phyloP scores from a whole-genome alignment of 2,888 invertebrate genomes.

The Cordylochernes scorpioides region DNA sequence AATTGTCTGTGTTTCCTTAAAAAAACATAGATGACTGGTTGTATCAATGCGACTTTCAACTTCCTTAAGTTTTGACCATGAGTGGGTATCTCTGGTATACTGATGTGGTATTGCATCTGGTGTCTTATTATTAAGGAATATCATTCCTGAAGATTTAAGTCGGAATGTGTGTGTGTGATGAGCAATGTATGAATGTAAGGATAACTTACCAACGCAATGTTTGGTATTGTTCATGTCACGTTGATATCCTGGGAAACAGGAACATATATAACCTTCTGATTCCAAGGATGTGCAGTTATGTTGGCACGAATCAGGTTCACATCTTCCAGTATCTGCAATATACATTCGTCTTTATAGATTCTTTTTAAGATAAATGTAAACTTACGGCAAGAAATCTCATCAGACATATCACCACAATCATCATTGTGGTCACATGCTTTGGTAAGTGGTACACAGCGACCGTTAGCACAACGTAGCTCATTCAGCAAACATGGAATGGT shows the following conservation, averaged over 20 bases:
- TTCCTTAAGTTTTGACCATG: no score
- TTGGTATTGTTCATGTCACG: slow-evolving; percentile 50
- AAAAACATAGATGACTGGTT: no score
- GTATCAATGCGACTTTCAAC: no score
- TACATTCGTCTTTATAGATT: slow-evolving; percentile 14
- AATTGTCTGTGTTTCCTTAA: no score
- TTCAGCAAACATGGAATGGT: slow-evolving; percentile 32
- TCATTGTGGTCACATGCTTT: slow-evolving; percentile 65
- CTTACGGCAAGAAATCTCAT: slow-evolving; percentile 64
- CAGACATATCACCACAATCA: slow-evolving; percentile 68
- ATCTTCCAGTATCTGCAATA: slow-evolving; percentile 20
- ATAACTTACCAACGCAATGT: slow-evolving; percentile 32
- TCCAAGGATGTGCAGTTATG: slow-evolving; percentile 64
- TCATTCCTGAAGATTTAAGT: no score
- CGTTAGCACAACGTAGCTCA: slow-evolving; percentile 63
- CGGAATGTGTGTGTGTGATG: no score
- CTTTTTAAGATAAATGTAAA: slow-evolving; percentile 12
- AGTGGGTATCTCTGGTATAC: no score
- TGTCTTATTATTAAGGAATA: no score
- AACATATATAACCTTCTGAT: slow-evolving; percentile 55
- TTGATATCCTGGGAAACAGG: slow-evolving; percentile 60
- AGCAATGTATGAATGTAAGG: neutral
- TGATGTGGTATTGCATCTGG: no score
- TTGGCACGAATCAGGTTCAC: slow-evolving; percentile 32
- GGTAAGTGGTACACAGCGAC: slow-evolving; percentile 44